Percentiles rank a stretch among this genome's conserved stretches.
These are phyloP conservation scores for Cataglyphis cursor DNA, from an alignment of 2,888 invertebrate genomes.

Conservation along the genomic window DNA sequence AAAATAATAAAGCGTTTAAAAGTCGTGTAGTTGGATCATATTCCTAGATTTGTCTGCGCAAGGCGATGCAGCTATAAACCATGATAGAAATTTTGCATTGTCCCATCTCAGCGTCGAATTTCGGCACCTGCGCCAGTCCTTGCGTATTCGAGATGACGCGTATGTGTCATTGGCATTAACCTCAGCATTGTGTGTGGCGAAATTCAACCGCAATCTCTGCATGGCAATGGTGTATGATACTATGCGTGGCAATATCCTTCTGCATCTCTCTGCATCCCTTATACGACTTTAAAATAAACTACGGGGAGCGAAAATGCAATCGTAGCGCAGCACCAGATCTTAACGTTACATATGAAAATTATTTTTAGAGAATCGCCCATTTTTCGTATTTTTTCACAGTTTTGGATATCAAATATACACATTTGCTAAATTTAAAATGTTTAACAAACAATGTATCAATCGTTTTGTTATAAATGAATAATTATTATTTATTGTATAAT, in stretches of 20 bases:
- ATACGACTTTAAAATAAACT: constrained; percentile 19
- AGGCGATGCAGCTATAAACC: constrained; percentile 34
- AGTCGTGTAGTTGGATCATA: constrained; percentile 5
- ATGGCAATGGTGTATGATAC: constrained; percentile 21
- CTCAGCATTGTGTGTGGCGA: constrained; percentile 78
- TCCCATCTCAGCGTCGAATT: constrained; percentile 53
- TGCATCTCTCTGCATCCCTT: background rate
- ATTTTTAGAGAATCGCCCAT: background rate
- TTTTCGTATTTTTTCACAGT: background rate
- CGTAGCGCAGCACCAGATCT: background rate
- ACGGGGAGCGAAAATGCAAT: constrained; percentile 23
- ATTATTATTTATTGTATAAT: background rate
- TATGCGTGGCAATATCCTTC: background rate
- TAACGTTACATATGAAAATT: constrained; percentile 9
- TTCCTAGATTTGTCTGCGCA: constrained; percentile 16
- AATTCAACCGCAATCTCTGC: constrained; percentile 74
- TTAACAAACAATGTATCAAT: constrained; percentile 11
- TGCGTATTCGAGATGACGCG: constrained; percentile 69
- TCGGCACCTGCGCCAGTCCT: constrained; percentile 49
- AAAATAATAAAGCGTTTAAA: constrained; percentile 27
- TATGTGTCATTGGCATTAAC: constrained; percentile 78
- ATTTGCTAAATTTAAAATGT: background rate
- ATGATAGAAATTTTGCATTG: constrained; percentile 67
- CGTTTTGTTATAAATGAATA: background rate
- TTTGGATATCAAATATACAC: background rate